phyloP scores from a whole-genome alignment of 2,113 vertebrate genomes.

The Myrmophylax atrothorax region DNA sequence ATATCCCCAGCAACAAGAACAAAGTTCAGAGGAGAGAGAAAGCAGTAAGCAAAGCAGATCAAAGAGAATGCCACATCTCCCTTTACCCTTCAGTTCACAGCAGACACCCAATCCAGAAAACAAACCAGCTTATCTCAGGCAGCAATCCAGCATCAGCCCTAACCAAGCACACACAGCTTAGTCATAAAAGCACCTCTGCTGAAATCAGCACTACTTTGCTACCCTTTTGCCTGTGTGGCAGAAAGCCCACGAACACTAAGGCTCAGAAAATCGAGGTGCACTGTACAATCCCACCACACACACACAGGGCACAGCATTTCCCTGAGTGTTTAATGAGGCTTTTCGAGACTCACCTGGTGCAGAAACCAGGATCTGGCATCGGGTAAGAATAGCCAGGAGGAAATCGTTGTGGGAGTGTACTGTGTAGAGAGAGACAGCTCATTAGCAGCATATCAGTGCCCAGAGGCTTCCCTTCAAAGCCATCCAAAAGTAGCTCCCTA shows the following conservation, averaged over 20 bases:
- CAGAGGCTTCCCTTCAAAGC: not conserved
- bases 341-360: conserved; percentile 83
- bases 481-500: not conserved
- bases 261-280: not conserved
- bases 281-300: not conserved
- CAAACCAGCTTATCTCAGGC: not conserved
- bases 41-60: not conserved
- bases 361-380: conserved; percentile 96
- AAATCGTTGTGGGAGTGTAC: conserved; percentile 98
- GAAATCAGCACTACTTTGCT: not conserved
- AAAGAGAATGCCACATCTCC: not conserved
- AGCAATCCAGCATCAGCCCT: not conserved
- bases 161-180: not conserved
- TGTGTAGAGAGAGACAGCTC: conserved; percentile 36
- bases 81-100: not conserved
- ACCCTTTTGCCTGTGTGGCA: not conserved
- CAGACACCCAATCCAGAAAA: not conserved
- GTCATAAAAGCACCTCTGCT: not conserved
- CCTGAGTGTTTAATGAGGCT: fast-evolving
- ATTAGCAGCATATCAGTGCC: not conserved
- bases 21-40: not conserved
- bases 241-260: fast-evolving
- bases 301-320: fast-evolving
- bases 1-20: not conserved
- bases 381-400: conserved; percentile 94